phyloP scores from a whole-genome alignment of 35 echinoderm and acorn worm genomes.

The Heliocidaris erythrogramma region DNA sequence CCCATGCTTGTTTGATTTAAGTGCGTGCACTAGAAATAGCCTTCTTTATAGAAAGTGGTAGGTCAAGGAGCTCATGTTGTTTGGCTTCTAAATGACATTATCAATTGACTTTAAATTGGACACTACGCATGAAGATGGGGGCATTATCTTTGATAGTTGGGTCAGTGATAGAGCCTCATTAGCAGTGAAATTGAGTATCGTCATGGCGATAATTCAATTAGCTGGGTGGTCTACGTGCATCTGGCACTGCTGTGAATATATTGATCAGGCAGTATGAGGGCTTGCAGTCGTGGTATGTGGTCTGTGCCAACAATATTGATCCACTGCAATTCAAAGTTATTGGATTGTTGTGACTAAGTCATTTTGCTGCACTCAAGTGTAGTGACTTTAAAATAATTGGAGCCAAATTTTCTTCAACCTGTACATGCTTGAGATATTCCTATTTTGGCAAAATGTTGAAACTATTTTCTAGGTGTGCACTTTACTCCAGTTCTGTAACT shows the following conservation, averaged over 20 bases:
- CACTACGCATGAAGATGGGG: neutral
- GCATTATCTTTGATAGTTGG: neutral
- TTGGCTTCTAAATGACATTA: neutral
- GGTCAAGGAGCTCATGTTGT: neutral
- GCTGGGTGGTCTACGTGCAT: neutral
- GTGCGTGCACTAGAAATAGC: too few relatives aligned
- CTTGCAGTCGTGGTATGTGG: neutral
- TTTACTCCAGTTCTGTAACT: neutral
- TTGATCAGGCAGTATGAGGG: neutral
- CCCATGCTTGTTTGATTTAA: too few relatives aligned
- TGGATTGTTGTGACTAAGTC: neutral
- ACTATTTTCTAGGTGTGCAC: too few relatives aligned
- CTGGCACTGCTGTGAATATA: constrained; percentile 2
- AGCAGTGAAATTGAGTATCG: neutral
- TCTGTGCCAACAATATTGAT: neutral
- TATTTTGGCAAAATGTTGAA: too few relatives aligned
- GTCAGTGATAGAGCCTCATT: neutral
- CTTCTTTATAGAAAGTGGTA: too few relatives aligned
- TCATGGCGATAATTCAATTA: constrained; percentile 34
- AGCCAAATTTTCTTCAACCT: too few relatives aligned
- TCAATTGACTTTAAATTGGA: neutral
- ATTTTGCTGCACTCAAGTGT: neutral
- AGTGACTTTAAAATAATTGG: too few relatives aligned
- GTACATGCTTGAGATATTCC: too few relatives aligned
- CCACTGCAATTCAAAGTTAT: neutral